A percentile compares a stretch with the other conserved stretches of the same genome.
Evolutionary conservation across 2,797 vertebrate species (phyloP).

Genomic region (Morelia viridis): DNA sequence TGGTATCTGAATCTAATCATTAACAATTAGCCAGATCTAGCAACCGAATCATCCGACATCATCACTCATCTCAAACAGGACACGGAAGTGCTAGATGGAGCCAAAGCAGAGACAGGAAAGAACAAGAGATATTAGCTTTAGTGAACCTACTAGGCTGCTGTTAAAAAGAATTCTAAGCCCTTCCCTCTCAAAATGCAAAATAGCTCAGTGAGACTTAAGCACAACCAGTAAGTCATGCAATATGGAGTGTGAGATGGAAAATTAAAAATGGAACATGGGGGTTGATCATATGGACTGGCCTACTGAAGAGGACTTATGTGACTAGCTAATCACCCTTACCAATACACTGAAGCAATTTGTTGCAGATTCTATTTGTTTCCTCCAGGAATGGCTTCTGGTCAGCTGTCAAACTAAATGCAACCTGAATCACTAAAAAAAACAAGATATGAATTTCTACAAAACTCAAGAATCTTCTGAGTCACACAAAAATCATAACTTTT

Average conservation of each 20-base stretch:
- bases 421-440: background rate
- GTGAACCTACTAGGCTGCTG: background rate
- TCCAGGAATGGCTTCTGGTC: background rate
- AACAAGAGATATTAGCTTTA: background rate
- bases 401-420: background rate
- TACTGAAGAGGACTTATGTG: background rate
- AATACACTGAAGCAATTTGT: background rate
- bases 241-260: background rate
- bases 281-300: background rate
- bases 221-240: background rate
- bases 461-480: background rate
- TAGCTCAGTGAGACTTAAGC: background rate
- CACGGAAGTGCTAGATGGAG: background rate
- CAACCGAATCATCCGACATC: background rate
- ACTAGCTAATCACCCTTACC: background rate
- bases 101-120: background rate
- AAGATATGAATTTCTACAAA: background rate
- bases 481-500: background rate
- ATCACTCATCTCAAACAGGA: background rate
- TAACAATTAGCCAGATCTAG: background rate
- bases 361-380: background rate
- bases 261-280: background rate
- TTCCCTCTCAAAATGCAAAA: background rate
- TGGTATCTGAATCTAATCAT: background rate
- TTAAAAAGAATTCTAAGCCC: background rate